A percentile compares a stretch with the other conserved stretches of the same genome.
These are phyloP conservation scores for Chrysochloris asiatica DNA, from an alignment of 2,113 vertebrate species.

Conservation along the genomic window DNA sequence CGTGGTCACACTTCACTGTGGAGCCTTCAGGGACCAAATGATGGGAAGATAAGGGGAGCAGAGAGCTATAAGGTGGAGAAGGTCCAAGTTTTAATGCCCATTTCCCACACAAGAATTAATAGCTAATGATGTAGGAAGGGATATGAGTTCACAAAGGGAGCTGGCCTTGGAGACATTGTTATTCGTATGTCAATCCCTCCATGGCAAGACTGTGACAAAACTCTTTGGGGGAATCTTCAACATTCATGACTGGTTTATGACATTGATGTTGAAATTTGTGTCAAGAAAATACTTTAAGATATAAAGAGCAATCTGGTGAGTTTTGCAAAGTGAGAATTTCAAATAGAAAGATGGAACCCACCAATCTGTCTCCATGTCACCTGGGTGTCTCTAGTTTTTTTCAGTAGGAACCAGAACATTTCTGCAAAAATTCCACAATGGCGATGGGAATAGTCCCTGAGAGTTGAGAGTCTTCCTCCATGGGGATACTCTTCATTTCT, in stretches of 20 bases:
- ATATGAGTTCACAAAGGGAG: background rate
- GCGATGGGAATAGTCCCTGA: background rate
- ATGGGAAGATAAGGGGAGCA: too few species aligned
- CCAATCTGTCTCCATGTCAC: accelerated
- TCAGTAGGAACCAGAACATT: background rate
- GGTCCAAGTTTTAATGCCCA: too few species aligned
- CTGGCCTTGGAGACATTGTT: background rate
- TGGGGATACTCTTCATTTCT: background rate
- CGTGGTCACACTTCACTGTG: accelerated
- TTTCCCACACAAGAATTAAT: too few species aligned
- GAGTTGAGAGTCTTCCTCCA: accelerated
- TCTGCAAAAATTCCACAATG: background rate
- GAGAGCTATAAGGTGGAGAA: too few species aligned
- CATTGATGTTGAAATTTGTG: accelerated
- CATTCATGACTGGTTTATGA: background rate
- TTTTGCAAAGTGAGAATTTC: background rate
- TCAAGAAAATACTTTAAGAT: too few species aligned
- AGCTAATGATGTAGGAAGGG: too few species aligned
- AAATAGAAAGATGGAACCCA: accelerated
- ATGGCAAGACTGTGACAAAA: background rate
- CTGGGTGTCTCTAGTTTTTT: background rate
- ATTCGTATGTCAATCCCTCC: accelerated
- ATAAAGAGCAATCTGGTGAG: background rate
- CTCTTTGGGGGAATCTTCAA: too few species aligned
- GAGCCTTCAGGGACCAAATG: accelerated